Conservation (phyloP, 2,888 invertebrate genomes). For the Stratiomys singularior region DNA sequence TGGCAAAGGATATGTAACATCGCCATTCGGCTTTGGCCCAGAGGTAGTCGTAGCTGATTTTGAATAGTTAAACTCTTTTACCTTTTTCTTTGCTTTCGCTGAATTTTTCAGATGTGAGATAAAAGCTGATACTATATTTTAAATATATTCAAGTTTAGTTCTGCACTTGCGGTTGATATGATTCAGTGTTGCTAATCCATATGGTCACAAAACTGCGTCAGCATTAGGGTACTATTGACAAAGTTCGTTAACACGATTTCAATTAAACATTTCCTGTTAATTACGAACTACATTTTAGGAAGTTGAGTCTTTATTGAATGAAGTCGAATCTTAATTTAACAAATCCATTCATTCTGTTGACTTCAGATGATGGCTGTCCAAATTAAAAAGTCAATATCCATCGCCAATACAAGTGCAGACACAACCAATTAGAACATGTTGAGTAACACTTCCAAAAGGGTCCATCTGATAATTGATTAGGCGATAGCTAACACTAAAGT, state of each 20-base stretch:
- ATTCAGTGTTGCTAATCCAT: too few relatives aligned
- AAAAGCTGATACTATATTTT: too few relatives aligned
- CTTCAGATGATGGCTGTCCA: background rate
- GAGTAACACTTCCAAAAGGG: slow-evolving; percentile 25
- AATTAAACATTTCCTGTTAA: background rate
- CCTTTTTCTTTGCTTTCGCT: too few relatives aligned
- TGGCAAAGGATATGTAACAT: too few relatives aligned
- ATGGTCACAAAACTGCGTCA: too few relatives aligned
- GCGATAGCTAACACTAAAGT: background rate
- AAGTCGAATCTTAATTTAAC: background rate
- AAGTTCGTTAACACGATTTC: background rate
- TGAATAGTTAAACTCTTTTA: too few relatives aligned
- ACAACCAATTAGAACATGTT: slow-evolving; percentile 34
- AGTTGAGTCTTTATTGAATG: background rate
- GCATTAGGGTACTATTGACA: background rate
- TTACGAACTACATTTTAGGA: background rate
- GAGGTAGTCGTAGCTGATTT: too few relatives aligned
- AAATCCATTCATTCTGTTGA: background rate
- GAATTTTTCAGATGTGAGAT: too few relatives aligned
- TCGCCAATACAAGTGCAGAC: background rate
- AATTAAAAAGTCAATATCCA: background rate
- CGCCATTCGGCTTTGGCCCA: too few relatives aligned
- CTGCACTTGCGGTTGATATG: too few relatives aligned
- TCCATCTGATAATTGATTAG: slow-evolving; percentile 26
- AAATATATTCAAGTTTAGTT: too few relatives aligned